Evolutionary conservation across 2,888 invertebrate species (phyloP), one percentile per base, ranked within the genome.

Genomic region (Cremastobaeus sp.): DNA sequence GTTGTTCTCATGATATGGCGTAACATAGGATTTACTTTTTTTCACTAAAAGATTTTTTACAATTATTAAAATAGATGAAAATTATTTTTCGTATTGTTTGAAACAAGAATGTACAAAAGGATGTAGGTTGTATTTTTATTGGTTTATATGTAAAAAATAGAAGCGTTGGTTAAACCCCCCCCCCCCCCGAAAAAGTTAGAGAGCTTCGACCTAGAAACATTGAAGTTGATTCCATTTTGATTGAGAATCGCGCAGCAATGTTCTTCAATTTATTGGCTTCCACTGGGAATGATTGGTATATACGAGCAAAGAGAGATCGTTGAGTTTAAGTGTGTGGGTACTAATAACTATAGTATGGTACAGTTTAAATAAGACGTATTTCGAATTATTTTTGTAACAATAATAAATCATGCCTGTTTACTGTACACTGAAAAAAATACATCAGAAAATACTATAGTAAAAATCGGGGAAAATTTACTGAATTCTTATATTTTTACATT

Each of bases 311-410:
- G 57, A 76, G 64, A 74, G 75, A 47, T 52, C 45, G 64, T 68
- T 64, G 59, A 75, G 59, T 35, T 70, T 28, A 15, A 45, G 68
- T 74, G 65, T 25, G 65, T 74, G 73, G 60, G 76, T 55, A 74
- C 77, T 80, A 79, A 80, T 80, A 80, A 80, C n/a, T n/a, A n/a
- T n/a, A n/a, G n/a, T n/a, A n/a, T n/a, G 77, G 78, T 74, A 76
- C 70, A 71, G 77, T 71, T 79, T 76, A 80, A 80, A 79, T 77
- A 28, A 25, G 28, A 47, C n/a, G 34, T n/a, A n/a, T n/a, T n/a
- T n/a, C n/a, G 34, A n/a, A n/a, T 32, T n/a, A 3, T 6, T 41
- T 18, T 17, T 41, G 17, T 41, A 18, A 41, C 14, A 6, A 18
- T 9, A 11, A 11, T 5, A 34, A 3, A 34, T 8, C 5, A 11